phyloP scores from a whole-genome alignment of 2,113 vertebrate species.

The Apus apus region DNA sequence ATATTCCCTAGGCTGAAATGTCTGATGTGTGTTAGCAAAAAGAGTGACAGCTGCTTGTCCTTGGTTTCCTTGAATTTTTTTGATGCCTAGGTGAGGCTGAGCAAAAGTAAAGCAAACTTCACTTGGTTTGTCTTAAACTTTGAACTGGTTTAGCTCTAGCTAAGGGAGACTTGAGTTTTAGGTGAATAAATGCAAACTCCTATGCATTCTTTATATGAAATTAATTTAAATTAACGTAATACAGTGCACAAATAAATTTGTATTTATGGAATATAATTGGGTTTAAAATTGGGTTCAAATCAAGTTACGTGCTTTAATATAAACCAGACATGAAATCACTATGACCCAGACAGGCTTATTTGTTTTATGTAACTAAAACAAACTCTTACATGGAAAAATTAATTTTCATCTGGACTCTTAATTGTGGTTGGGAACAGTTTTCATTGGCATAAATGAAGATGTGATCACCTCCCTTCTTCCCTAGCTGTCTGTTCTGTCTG shows the following conservation, averaged over 20 bases:
- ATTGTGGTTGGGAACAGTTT: constrained; percentile 8
- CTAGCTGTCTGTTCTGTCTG: neutral
- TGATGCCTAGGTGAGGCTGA: neutral
- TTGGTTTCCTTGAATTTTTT: neutral
- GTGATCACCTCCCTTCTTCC: neutral
- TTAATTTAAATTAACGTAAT: neutral
- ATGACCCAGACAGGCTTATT: constrained; percentile 32
- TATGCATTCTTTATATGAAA: neutral
- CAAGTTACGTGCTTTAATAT: constrained; percentile 28
- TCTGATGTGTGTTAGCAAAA: neutral
- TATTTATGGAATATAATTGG: constrained; percentile 21
- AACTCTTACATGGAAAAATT: constrained; percentile 14
- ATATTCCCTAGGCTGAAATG: neutral
- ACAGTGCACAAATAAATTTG: neutral
- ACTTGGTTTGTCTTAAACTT: neutral
- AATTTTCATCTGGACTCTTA: constrained; percentile 32
- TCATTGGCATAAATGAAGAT: neutral
- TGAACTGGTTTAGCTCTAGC: neutral
- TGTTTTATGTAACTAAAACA: constrained; percentile 46
- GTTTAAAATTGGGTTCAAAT: constrained; percentile 35
- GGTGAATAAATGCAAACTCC: neutral
- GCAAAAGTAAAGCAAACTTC: neutral
- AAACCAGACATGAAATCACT: constrained; percentile 58
- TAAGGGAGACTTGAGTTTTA: neutral
- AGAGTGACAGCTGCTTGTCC: neutral